A percentile compares a stretch with the other conserved stretches of the same genome.
These are phyloP conservation scores for Orgyia antiqua DNA, from an alignment of 2,888 invertebrate genomes.

Conservation along the genomic window DNA sequence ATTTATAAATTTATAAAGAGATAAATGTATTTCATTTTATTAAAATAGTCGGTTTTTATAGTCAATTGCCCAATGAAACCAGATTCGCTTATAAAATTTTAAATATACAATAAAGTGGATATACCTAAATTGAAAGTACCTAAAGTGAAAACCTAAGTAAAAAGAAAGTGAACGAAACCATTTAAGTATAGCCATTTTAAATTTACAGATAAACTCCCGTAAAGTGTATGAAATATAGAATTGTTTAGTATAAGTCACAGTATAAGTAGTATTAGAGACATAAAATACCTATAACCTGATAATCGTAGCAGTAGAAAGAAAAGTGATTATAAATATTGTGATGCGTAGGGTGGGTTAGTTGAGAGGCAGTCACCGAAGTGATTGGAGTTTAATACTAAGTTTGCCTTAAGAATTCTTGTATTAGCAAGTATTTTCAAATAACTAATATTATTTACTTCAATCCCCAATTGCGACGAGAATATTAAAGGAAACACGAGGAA, in stretches of 20 bases:
- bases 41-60: slow-evolving; percentile 13
- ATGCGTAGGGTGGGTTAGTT: slow-evolving; percentile 37
- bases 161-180: too few species aligned
- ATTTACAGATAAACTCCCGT: slow-evolving; percentile 2
- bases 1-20: slow-evolving; percentile 21
- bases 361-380: slow-evolving; percentile 19
- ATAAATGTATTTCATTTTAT: slow-evolving; percentile 21
- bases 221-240: slow-evolving; percentile 9
- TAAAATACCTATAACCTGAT: slow-evolving; percentile 25
- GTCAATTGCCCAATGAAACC: too few species aligned
- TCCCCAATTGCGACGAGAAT: too few species aligned
- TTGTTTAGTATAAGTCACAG: slow-evolving; percentile 24
- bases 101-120: too few species aligned
- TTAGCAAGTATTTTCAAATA: slow-evolving; percentile 24
- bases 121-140: too few species aligned
- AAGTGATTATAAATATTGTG: slow-evolving; percentile 56
- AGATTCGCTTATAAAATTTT: too few species aligned
- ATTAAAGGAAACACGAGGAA: too few species aligned
- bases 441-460: too few species aligned
- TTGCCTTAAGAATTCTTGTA: slow-evolving; percentile 41
- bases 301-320: slow-evolving; percentile 49
- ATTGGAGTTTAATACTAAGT: slow-evolving; percentile 25
- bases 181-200: too few species aligned
- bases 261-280: slow-evolving; percentile 32
- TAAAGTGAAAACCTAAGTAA: too few species aligned